Evolutionary conservation across 1,140 invertebrate genomes (phyloP), one percentile per base, ranked within the genome.

Genomic region (Drosophila tristis): DNA sequence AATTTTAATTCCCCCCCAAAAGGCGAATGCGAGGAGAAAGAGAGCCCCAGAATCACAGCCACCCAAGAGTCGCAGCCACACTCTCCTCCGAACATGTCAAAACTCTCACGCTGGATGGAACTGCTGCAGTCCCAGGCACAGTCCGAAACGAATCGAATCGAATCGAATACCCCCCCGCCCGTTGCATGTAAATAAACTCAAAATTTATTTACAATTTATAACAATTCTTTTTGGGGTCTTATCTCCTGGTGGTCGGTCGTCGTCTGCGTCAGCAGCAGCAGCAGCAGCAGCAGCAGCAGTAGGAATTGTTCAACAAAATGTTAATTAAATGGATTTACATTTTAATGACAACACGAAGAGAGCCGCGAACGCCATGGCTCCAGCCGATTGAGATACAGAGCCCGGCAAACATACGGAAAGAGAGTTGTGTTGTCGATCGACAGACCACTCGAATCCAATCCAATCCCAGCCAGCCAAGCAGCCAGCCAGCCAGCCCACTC

Each of bases 261-360:
- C 50, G 54, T 60, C 60, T 44, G n/a, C n/a, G n/a, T n/a, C 29
- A 31, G 29, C 29, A 31, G 29, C 29, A 31, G 31, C 31, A 31
- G 8, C 8, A 29, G 29, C 29, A 7, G 29, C 29, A 29, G 42
- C 57, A 23, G 25, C 13, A 16, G 51, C 11, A 49, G 25, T 15
- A 13, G 16, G 39, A 45, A 42, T n/a, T 26, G 26, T 13, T 39
- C 11, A 4, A 11, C 48, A 81, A 89, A 87, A 87, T 82, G 82
- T 87, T 87, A 87, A 87, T 87, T 87, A 87, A 87, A 87, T 66
- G 84, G 78, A 87, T 87, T 87, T 87, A 87, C 82, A 87, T 87
- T 87, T 87, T 87, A 87, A 87, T 87, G 82, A 87, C 82, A 89
- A 87, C 84, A 89, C 82, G 82, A 82, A 82, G 58, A 56, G 59